Percentiles rank a stretch among this genome's conserved stretches.
These are phyloP conservation scores for Zaprionus taronus DNA, from an alignment of 1,140 invertebrate species.

Conservation along the genomic window DNA sequence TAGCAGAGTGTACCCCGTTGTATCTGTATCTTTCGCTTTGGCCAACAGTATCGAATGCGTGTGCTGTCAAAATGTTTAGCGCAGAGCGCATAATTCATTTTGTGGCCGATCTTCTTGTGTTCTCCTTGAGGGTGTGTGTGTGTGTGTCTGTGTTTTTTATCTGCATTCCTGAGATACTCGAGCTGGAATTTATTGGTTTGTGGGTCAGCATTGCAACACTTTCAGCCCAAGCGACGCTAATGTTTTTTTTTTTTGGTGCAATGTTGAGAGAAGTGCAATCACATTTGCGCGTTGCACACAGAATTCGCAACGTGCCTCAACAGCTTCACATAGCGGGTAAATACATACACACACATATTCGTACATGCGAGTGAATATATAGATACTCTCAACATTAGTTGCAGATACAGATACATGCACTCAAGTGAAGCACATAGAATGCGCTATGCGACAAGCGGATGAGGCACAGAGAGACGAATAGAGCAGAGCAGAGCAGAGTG, in stretches of 20 bases:
- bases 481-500: background rate
- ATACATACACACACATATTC: background rate
- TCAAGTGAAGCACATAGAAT: conserved; percentile 53
- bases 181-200: conserved; percentile 77
- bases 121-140: conserved; percentile 28
- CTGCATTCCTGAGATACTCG: conserved; percentile 73
- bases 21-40: conserved; percentile 55
- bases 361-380: conserved; percentile 13
- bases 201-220: conserved; percentile 65
- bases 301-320: conserved; percentile 40
- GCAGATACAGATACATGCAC: conserved; percentile 42
- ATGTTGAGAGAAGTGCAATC: conserved; percentile 57
- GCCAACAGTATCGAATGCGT: conserved; percentile 47
- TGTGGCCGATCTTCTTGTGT: conserved; percentile 21
- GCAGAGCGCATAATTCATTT: conserved; percentile 74
- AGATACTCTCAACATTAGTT: conserved; percentile 39
- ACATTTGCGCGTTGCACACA: conserved; percentile 54
- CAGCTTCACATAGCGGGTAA: conserved; percentile 3
- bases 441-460: conserved; percentile 24
- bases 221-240: conserved; percentile 32
- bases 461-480: background rate
- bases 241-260: conserved; percentile 35
- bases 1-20: conserved; percentile 1
- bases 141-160: conserved; percentile 20
- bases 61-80: conserved; percentile 79